phyloP scores from a whole-genome alignment of 2,888 invertebrate genomes.

The Papilio gigon region DNA sequence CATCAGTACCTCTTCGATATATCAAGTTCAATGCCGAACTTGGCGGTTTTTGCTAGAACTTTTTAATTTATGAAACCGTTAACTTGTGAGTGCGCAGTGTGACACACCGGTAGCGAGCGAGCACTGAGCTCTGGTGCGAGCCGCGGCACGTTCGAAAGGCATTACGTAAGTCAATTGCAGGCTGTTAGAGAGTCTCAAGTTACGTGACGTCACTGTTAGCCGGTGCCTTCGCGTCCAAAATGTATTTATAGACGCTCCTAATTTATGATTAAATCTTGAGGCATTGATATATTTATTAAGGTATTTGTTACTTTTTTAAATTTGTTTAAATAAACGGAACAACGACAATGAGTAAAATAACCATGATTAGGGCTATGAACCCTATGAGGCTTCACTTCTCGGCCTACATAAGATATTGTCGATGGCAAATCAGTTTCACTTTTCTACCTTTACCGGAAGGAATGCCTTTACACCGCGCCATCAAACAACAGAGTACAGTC shows the following conservation, averaged over 20 bases:
- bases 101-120: background rate
- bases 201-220: constrained; percentile 10
- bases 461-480: too few species aligned
- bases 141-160: constrained; percentile 21
- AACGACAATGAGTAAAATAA: too few species aligned
- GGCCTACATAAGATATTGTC: too few species aligned
- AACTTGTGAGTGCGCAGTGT: background rate
- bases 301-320: background rate
- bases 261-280: background rate
- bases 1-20: background rate
- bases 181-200: constrained; percentile 5
- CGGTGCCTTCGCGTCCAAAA: background rate
- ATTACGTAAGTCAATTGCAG: constrained; percentile 34
- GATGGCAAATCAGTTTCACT: background rate
- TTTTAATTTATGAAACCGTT: background rate
- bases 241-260: background rate
- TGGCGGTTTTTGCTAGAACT: background rate
- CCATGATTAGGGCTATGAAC: too few species aligned
- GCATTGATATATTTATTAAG: background rate
- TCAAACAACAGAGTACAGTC: background rate
- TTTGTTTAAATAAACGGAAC: background rate
- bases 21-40: background rate
- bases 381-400: too few species aligned
- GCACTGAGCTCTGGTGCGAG: constrained; percentile 3
- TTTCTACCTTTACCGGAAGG: background rate